Evolutionary conservation across 1,140 invertebrate species (phyloP), one percentile per base, ranked within the genome.

Genomic region (Papilio polytes): DNA sequence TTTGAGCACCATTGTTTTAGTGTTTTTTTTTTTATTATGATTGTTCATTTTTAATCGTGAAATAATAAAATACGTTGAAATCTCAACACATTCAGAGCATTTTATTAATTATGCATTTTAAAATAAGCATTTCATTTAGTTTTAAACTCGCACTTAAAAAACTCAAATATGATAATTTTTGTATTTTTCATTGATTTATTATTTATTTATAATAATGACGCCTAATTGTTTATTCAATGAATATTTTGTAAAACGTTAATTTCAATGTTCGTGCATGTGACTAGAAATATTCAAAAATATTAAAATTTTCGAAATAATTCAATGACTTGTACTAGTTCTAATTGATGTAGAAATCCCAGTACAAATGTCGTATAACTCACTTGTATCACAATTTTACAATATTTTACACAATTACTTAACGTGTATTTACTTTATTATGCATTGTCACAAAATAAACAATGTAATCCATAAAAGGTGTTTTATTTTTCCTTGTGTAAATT

Each of bases 391-490:
- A 88, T 91, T 90, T 92, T 90, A 88, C 88, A 91, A 87, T 85
- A 63, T 90, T 90, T 91, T 94, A 87, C 87, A 91, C 87, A 86
- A 88, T 91, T 92, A 89, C 86, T 91, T 87, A 87, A 83, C 87
- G 84, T 89, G 84, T 90, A 84, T 83, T 83, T 92, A 87, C 86
- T 89, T 85, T 88, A 88, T 88, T 90, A 92, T 88, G 89, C 91
- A 94, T 92, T 91, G 92, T 94, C 90, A 92, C 88, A 86, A 92
- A 78, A 91, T 93, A 94, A 91, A 94, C 91, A 91, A 94, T 94
- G 89, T 93, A 94, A 92, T 92, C 90, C 90, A 88, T 87, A 80
- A 59, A 85, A 74, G 74, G 26, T 84, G 70, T 87, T 86, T 86
- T 84, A 83, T 89, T 90, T 88, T 72, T 74, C 80, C n/a, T 22